These are phyloP conservation scores for Aphrocallistes beatrix DNA, from an alignment of 37 sponge, comb jelly and placozoan genomes.

Conservation along the genomic window DNA sequence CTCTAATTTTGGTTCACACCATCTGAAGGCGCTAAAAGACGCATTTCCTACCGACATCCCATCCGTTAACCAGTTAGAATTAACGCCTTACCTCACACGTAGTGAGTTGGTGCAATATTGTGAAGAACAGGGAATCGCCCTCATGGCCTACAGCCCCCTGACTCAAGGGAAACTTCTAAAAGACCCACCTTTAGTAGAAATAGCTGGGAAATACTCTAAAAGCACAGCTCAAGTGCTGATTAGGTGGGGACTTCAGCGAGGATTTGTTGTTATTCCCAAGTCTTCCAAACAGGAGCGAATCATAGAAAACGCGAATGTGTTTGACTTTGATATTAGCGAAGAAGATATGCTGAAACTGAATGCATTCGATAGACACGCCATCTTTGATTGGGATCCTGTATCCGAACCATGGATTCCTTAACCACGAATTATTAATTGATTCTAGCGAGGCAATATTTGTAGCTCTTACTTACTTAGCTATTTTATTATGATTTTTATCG, in stretches of 20 bases:
- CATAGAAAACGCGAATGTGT: constrained; percentile 54
- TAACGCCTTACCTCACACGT: constrained; percentile 50
- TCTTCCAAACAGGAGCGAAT: constrained; percentile 48
- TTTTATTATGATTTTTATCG: no score
- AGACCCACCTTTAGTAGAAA: constrained; percentile 34
- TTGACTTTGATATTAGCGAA: constrained; percentile 61
- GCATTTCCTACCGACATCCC: constrained; percentile 52
- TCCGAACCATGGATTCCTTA: not conserved
- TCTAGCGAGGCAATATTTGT: no score
- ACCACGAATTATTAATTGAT: not conserved
- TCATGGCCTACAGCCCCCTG: constrained; percentile 64
- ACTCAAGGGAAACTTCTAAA: constrained; percentile 46
- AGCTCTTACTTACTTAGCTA: no score
- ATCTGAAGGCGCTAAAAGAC: constrained; percentile 48
- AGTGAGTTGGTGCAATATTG: constrained; percentile 52
- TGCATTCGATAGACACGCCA: not conserved
- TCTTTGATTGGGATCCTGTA: not conserved
- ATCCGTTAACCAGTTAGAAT: constrained; percentile 67
- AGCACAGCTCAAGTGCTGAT: constrained; percentile 63
- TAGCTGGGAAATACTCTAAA: constrained; percentile 56
- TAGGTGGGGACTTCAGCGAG: constrained; percentile 64
- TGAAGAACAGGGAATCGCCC: constrained; percentile 39
- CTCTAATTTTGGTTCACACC: constrained; percentile 59
- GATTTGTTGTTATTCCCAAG: constrained; percentile 65
- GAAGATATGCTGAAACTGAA: constrained; percentile 49